Evolutionary conservation across 2,888 invertebrate genomes (phyloP), one percentile per base, ranked within the genome.

Genomic region (Pharmacophagus antenor): DNA sequence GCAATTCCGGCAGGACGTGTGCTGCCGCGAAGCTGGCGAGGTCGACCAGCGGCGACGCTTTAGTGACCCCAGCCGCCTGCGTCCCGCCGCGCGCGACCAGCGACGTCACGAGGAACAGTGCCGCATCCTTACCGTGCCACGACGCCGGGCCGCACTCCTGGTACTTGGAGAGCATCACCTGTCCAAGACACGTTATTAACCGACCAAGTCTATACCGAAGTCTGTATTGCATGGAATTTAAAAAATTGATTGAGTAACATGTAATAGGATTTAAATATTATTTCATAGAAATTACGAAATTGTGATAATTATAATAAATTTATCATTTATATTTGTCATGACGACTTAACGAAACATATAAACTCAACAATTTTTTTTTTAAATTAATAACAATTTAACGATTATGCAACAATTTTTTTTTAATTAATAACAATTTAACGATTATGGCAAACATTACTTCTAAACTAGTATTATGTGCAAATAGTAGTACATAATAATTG

Each of bases 71-170:
- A 74, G 96, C 95, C 76, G 94, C 96, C 73, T 95, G 94, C 0
- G 98, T 98, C 71, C 95, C 93, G 46, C 96, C 98, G 76, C 97
- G 95, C 1, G 97, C 95, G 41, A 97, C 98, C 68, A 99, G 93
- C 1, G 99, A 98, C 61, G 98, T 99, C 62, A 99, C 98, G 70
- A 99, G 92, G 90, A 97, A 99, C 70, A 99, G 93, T 2, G 99
- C 99, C 12, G 98, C 96, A 87, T 99, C 99, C 82, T 99, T 99
- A 69, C 95, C 95, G 56, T 96, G 94, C 99, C 99, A 99, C 80
- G 97, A 95, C 57, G 88, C 82, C 0, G 88, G 81, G 0, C 97
- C 96, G 73, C 95, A 94, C 74, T 94, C 94, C 0, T 91, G 86
- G 84, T 97, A 98, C 76, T 95, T 95, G 52, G 91, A 87, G 58